Conservation (phyloP, 2,797 vertebrate species). For the Halcyon leucocephala region DNA sequence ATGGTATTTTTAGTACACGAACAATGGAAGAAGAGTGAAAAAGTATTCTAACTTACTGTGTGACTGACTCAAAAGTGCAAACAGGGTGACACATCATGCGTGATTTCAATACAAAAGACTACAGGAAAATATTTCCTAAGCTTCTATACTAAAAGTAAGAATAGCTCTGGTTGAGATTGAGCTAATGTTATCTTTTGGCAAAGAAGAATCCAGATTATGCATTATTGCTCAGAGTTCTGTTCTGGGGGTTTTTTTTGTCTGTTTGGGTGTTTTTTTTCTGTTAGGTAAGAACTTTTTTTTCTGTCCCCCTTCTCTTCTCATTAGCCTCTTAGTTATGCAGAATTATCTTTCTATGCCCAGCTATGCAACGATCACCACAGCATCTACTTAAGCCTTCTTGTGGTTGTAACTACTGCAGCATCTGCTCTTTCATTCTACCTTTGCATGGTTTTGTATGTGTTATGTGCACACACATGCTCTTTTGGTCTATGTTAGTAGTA, state of each 20-base stretch:
- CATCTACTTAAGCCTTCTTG: background rate
- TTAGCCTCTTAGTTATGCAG: background rate
- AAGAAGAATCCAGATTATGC: background rate
- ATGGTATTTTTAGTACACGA: background rate
- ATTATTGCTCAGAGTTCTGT: background rate
- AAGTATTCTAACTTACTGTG: background rate
- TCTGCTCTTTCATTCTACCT: background rate
- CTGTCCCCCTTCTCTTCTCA: background rate
- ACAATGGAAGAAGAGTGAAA: background rate
- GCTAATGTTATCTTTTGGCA: background rate
- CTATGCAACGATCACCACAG: background rate
- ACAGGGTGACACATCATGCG: background rate
- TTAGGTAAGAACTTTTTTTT: background rate
- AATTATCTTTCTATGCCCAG: background rate
- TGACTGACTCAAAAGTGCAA: background rate
- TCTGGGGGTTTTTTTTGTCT: background rate
- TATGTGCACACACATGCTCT: accelerated
- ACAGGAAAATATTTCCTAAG: background rate
- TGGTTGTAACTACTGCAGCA: background rate
- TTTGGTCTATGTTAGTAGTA: background rate
- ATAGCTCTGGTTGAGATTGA: background rate
- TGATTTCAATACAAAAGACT: background rate
- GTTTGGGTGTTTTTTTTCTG: accelerated
- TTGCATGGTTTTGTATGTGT: background rate
- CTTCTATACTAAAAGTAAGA: background rate